Conservation (phyloP, 2,888 invertebrate genomes). For the Endomychus coccineus region DNA sequence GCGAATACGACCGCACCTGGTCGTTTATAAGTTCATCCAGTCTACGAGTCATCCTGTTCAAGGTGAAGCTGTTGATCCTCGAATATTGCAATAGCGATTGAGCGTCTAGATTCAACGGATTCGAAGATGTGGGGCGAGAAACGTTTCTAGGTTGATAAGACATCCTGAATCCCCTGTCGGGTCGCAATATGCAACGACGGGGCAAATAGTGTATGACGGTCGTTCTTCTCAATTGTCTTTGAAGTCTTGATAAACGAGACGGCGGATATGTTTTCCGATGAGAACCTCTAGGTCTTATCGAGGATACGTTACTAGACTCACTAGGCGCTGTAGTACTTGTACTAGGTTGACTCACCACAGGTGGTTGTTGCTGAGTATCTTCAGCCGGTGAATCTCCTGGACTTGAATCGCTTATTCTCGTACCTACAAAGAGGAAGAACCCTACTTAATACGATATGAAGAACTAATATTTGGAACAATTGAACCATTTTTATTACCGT, state of each 20-base stretch:
- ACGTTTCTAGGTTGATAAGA: conserved; percentile 6
- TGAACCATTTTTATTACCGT: no score
- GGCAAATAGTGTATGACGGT: conserved; percentile 31
- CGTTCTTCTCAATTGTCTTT: conserved; percentile 32
- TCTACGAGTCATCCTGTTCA: conserved; percentile 27
- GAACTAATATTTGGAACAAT: no score
- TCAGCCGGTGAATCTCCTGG: conserved; percentile 35
- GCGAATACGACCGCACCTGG: conserved; percentile 22
- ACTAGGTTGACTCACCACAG: conserved; percentile 8
- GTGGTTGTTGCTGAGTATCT: conserved; percentile 14
- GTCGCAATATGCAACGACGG: conserved; percentile 27
- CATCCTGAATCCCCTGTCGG: no score
- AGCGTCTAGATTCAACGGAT: neutral
- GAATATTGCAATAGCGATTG: conserved; percentile 17
- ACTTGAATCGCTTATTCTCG: conserved; percentile 40
- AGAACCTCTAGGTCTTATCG: conserved; percentile 21
- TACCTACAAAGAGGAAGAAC: no score
- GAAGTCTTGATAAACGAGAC: conserved; percentile 30
- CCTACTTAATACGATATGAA: no score
- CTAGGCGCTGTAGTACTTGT: conserved; percentile 8
- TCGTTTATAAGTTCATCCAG: conserved; percentile 29
- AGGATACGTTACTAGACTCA: conserved; percentile 7
- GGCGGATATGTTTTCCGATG: conserved; percentile 38
- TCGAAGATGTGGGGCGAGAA: neutral
- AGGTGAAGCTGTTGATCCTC: conserved; percentile 23